Base-by-base conservation (phyloP, 2,888 invertebrate genomes). In the Lamproptera curius region DNA sequence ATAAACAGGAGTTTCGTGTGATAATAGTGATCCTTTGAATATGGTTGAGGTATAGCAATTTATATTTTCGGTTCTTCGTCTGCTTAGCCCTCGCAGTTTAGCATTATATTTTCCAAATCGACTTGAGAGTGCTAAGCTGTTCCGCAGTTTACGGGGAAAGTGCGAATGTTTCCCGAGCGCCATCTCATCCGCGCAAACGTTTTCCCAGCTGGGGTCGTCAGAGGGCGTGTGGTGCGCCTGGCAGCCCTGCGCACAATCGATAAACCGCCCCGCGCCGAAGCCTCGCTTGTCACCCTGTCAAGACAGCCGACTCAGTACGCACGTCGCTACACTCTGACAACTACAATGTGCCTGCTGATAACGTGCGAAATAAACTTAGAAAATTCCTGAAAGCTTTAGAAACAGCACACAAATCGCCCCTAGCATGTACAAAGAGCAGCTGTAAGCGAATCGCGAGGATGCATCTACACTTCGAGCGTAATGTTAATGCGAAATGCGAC, bases 391-490 rank as follows among this genome's bases (percentile, higher is more conserved):
- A n/a, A n/a, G n/a, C n/a, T n/a, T n/a, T n/a, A n/a, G n/a, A n/a
- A n/a, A n/a, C n/a, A n/a, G n/a, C n/a, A n/a, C n/a, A n/a, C n/a
- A n/a, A n/a, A n/a, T 20, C 20, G 20, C 20, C 20, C 20, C 4
- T 6, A 31, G n/a, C 37, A 64, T 61, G 61, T 50, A 52, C 20
- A 48, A 45, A 59, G 60, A 65, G 56, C 42, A 48, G 48, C 65
- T 66, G 69, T 62, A 58, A 59, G 56, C 67, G 65, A 57, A 54
- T 56, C 55, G 53, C 54, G 52, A 83, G 76, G 77, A 98, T 98
- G 98, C 97, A 97, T 92, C 91, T 98, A 73, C 96, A 97, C 89
- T 97, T 97, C 82, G 98, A 98, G 83, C 94, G 95, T 73, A 96
- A 95, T 78, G 92, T 93, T 64, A 97, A 95, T 79, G 96, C 97